Percentiles rank a stretch among this genome's conserved stretches.
phyloP scores from a whole-genome alignment of 1,140 invertebrate genomes.

The Rhagoletis zephyria region DNA sequence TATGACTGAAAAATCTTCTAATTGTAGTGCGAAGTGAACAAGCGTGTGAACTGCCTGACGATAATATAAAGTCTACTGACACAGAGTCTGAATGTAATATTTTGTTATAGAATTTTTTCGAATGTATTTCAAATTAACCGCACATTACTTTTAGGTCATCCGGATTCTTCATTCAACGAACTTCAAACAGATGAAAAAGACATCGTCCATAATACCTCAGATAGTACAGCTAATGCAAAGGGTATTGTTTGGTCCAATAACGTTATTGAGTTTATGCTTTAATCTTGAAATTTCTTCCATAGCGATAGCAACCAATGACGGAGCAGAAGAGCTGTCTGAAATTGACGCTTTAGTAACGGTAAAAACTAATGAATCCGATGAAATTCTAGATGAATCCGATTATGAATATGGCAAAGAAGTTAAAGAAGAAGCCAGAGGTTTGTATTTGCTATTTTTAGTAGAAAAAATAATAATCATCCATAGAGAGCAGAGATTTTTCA shows the following conservation, averaged over 20 bases:
- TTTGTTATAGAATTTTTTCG: not conserved
- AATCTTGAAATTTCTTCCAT: not conserved
- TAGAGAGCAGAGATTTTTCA: no score
- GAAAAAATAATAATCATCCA: no score
- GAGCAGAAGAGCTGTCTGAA: not conserved
- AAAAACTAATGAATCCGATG: not conserved
- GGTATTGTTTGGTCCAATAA: not conserved
- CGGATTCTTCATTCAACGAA: not conserved
- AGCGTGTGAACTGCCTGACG: not conserved
- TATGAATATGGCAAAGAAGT: slow-evolving; percentile 48
- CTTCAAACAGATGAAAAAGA: not conserved
- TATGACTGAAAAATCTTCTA: not conserved
- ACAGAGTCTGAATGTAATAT: not conserved
- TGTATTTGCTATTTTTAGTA: not conserved
- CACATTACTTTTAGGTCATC: no score
- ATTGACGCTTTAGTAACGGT: not conserved
- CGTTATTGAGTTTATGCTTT: not conserved
- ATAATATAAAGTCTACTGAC: not conserved
- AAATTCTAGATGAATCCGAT: slow-evolving; percentile 31
- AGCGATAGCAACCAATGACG: not conserved
- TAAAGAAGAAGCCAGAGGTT: not conserved
- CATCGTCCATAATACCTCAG: not conserved
- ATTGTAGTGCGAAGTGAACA: not conserved
- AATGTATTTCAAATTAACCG: not conserved
- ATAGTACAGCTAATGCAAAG: not conserved